Evolutionary conservation across 1,140 invertebrate genomes (phyloP), one percentile per base, ranked within the genome.

Genomic region (Trichogramma pretiosum): DNA sequence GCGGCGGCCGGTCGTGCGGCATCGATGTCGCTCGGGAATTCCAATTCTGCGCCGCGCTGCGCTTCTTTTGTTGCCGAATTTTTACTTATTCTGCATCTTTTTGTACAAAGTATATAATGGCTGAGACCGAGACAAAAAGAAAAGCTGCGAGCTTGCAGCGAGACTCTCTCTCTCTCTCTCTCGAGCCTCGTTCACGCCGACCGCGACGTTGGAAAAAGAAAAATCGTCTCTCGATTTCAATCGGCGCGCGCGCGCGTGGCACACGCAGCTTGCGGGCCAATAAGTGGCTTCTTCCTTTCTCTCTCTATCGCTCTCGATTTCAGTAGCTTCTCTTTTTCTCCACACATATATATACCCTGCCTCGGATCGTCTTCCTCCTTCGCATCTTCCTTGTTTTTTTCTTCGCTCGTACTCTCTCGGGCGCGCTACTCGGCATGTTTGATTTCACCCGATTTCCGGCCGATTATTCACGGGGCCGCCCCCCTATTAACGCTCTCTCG

Each of bases 1-100:
- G 26, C 17, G 19, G n/a, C 18, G 23, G 46, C 9, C 18, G 26
- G 18, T 26, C 17, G 16, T 26, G 56, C 23, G 54, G 60, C 62
- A 62, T 64, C 57, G 60, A 64, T 62, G 60, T 64, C 60, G 53
- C 55, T 47, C 52, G 48, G 48, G 24, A 53, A 56, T 53, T 55
- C 50, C 36, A 50, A 50, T 54, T 54, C 35, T 41, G 36, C 37
- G 22, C 32, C 33, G 14, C 36, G 13, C 36, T 51, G 37, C 26
- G 24, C 24, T 11, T 28, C 24, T n/a, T n/a, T n/a, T n/a, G n/a
- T n/a, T n/a, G n/a, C n/a, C n/a, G n/a, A n/a, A n/a, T n/a, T n/a
- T n/a, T n/a, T n/a, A n/a, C n/a, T n/a, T n/a, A n/a, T n/a, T n/a
- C n/a, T n/a, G n/a, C n/a, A n/a, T n/a, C n/a, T n/a, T n/a, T n/a